These are phyloP conservation scores for Neoascia interrupta DNA, from an alignment of 2,888 invertebrate genomes.

Conservation along the genomic window DNA sequence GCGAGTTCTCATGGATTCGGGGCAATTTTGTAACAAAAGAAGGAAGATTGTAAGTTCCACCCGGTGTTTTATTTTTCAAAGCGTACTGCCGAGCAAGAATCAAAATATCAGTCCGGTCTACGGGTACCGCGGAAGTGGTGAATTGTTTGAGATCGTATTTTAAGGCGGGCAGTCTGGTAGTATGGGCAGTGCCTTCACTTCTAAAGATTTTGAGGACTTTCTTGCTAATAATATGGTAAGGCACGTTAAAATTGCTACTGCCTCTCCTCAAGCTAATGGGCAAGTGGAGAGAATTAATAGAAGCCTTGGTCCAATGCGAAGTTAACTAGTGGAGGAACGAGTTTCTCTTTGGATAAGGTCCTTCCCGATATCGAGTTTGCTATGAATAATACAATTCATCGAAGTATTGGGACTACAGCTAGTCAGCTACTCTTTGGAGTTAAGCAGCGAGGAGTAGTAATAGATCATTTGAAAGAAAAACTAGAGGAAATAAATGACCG, in stretches of 20 bases:
- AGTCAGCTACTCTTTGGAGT: slow-evolving; percentile 8
- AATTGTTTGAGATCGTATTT: slow-evolving; percentile 26
- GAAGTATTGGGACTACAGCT: slow-evolving; percentile 9
- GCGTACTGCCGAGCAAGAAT: slow-evolving; percentile 70
- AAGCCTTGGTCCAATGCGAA: not conserved
- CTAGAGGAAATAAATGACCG: not conserved
- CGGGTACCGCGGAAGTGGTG: slow-evolving; percentile 28
- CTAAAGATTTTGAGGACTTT: slow-evolving; percentile 16
- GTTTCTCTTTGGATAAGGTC: not conserved
- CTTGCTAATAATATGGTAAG: not conserved
- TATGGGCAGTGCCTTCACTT: slow-evolving; percentile 10
- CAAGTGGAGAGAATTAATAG: slow-evolving; percentile 9
- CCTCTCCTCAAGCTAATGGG: slow-evolving; percentile 38
- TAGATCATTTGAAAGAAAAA: slow-evolving; percentile 4
- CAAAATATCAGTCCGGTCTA: slow-evolving; percentile 70
- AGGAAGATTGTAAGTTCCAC: not conserved
- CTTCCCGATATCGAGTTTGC: slow-evolving; percentile 41
- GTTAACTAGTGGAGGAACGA: slow-evolving; percentile 9
- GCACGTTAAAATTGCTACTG: slow-evolving; percentile 17
- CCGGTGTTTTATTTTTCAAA: slow-evolving; percentile 64
- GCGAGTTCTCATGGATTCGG: slow-evolving; percentile 4
- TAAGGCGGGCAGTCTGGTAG: slow-evolving; percentile 5
- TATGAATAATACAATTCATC: slow-evolving; percentile 1
- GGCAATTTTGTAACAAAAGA: slow-evolving; percentile 5
- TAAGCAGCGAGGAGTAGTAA: not conserved